Evolutionary conservation across 2,888 invertebrate genomes (phyloP).

Genomic region (Dioctria linearis): DNA sequence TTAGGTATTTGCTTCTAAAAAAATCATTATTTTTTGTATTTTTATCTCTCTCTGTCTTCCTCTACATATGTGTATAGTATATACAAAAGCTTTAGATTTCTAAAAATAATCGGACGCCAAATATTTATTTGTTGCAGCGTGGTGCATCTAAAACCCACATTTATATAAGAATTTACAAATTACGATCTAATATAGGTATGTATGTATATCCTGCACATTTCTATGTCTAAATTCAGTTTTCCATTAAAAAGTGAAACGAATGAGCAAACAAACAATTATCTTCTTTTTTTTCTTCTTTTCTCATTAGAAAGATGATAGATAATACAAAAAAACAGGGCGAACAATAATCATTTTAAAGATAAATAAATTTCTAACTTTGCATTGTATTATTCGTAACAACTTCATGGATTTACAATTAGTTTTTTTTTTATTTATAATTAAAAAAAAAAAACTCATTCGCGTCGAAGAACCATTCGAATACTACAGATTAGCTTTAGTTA

Average conservation of each 20-base stretch:
- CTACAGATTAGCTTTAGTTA: conserved; percentile 51
- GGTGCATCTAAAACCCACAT: no score
- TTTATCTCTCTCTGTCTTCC: no score
- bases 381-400: conserved; percentile 50
- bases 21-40: no score
- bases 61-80: no score
- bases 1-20: no score
- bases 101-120: no score
- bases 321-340: conserved; percentile 7
- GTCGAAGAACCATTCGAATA: conserved; percentile 42
- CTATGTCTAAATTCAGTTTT: not conserved
- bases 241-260: not conserved
- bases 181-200: no score
- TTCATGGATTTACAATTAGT: conserved; percentile 45
- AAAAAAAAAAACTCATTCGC: conserved; percentile 42
- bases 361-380: conserved; percentile 52
- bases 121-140: no score
- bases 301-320: conserved; percentile 16
- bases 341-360: conserved; percentile 13
- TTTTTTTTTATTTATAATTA: conserved; percentile 35
- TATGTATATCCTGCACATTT: conserved; percentile 23
- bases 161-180: no score
- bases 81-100: no score
- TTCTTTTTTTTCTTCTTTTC: not conserved
- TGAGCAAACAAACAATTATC: conserved; percentile 23